Evolutionary conservation across 2,797 vertebrate species (phyloP), one percentile per base, ranked within the genome.

Genomic region (Clarias pachynema): DNA sequence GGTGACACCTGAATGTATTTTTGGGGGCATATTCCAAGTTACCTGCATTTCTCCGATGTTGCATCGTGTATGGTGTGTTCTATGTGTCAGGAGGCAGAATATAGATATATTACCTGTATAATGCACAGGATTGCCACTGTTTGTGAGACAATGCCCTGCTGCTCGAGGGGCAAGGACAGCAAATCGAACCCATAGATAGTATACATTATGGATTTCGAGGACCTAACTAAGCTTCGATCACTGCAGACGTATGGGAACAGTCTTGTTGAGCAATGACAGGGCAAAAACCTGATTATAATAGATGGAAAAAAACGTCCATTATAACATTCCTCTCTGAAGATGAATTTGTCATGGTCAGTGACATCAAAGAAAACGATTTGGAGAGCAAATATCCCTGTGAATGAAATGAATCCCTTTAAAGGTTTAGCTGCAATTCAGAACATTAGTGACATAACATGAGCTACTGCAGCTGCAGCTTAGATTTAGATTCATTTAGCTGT

Each of bases 281-380:
- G 89, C 79, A 72, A 86, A 74, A 60, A 89, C 87, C 89, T 88
- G 91, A 78, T 59, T 49, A 87, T 74, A 87, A 85, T 78, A 40
- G 69, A 49, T 49, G 2, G 2, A 49, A 44, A 44, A 44, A 40
- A 90, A 26, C 89, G 90, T 90, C 92, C 90, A 92, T 85, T 91
- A 91, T 87, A 89, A 88, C 89, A 85, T 85, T 86, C 88, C 87
- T 81, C 87, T 91, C 79, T 93, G 92, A 92, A 94, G 92, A 91
- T 91, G 24, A 89, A 92, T 92, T 92, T 86, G 92, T 92, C 90
- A 91, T 14, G 90, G 91, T 63, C 80, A 78, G 85, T 89, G 89
- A 89, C 90, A 90, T 89, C 90, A 91, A 88, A 34, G 34, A 57
- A 87, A 26, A 57, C 37, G 29, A 20, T 60, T 56, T 24, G 40